phyloP scores from a whole-genome alignment of 2,113 vertebrate species.

The Gymnorhina tibicen region DNA sequence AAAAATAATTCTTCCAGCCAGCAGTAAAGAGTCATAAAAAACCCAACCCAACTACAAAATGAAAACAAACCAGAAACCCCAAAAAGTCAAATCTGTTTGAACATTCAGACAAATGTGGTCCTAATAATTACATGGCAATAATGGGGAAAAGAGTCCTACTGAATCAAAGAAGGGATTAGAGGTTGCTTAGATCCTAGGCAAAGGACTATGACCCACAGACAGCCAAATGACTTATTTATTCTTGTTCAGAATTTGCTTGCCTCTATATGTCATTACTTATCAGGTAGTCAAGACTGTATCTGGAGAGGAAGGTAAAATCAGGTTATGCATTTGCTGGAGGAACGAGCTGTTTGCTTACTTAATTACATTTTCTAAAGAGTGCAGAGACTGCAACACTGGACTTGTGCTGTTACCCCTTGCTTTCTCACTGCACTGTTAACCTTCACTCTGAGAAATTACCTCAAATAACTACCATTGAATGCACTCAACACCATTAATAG shows the following conservation, averaged over 20 bases:
- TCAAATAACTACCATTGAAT: neutral
- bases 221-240: neutral
- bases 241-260: neutral
- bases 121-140: neutral
- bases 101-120: neutral
- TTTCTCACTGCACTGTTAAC: neutral
- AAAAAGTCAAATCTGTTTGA: neutral
- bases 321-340: neutral
- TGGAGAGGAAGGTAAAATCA: neutral
- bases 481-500: neutral
- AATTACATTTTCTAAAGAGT: neutral
- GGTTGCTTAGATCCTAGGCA: neutral
- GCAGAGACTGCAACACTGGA: neutral
- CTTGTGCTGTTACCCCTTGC: neutral
- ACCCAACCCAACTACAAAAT: neutral
- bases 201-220: neutral
- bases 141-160: neutral
- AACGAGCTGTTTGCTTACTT: neutral
- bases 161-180: neutral
- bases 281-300: neutral
- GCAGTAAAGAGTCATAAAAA: neutral
- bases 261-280: neutral
- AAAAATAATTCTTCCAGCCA: neutral
- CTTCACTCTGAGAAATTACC: neutral
- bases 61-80: neutral